Evolutionary conservation across 1,140 invertebrate genomes (phyloP).

Genomic region (Eulimnadia texana): DNA sequence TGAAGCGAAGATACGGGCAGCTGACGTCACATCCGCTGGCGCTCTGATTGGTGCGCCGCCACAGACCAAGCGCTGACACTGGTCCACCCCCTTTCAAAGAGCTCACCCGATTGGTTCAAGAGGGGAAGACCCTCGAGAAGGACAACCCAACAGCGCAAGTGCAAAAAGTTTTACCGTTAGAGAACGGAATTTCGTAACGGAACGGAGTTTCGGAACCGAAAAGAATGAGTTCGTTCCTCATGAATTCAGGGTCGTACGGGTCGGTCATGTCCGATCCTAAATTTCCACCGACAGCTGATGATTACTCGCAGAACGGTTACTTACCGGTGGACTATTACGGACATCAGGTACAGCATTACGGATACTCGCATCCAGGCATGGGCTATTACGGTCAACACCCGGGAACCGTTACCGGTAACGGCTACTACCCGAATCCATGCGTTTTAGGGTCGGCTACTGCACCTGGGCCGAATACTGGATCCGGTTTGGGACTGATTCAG

Average conservation of each 20-base stretch:
- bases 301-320: conserved; percentile 65
- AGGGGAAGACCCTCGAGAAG: not conserved
- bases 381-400: conserved; percentile 15
- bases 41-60: too few relatives aligned
- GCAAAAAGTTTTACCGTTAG: too few relatives aligned
- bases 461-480: not conserved
- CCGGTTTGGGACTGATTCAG: not conserved
- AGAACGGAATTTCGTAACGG: not conserved
- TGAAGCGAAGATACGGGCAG: too few relatives aligned
- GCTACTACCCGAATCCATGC: not conserved
- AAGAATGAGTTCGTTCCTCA: conserved; percentile 78
- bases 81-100: too few relatives aligned
- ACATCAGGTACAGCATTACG: conserved; percentile 15
- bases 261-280: conserved; percentile 51
- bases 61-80: too few relatives aligned
- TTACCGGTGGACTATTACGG: conserved; percentile 36
- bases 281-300: conserved; percentile 63
- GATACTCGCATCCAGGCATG: conserved; percentile 17
- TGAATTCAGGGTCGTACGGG: conserved; percentile 43
- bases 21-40: too few relatives aligned
- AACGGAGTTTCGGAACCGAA: not conserved
- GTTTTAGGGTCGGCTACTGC: not conserved
- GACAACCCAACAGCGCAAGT: not conserved
- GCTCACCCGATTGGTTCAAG: not conserved
- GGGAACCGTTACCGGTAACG: not conserved